phyloP scores from a whole-genome alignment of 35 echinoderm and acorn worm species.

The Apostichopus japonicus region DNA sequence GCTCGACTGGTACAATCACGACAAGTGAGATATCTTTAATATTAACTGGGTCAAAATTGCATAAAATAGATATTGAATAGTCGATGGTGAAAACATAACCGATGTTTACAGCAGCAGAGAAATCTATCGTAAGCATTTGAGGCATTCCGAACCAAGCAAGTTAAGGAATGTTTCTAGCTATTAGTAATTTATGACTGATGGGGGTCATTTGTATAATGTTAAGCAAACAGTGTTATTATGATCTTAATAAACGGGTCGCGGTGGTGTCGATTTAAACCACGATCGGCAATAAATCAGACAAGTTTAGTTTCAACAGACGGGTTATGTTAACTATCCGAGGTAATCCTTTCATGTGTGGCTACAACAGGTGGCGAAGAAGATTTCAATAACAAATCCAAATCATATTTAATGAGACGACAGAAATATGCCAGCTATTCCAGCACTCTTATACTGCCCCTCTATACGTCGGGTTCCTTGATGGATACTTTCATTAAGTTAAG shows the following conservation, averaged over 20 bases:
- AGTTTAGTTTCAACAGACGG: background rate
- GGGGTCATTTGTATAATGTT: slow-evolving; percentile 2
- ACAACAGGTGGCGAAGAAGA: slow-evolving; percentile 17
- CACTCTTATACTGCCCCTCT: too few species aligned
- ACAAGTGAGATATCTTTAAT: too few species aligned
- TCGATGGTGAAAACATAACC: too few species aligned
- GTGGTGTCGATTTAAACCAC: slow-evolving; percentile 18
- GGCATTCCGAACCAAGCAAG: background rate
- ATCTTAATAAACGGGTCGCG: background rate
- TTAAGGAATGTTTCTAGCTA: background rate
- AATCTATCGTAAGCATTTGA: background rate
- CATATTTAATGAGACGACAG: slow-evolving; percentile 10
- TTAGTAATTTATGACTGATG: background rate
- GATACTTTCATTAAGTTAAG: too few species aligned
- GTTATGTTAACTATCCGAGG: background rate
- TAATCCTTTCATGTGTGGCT: slow-evolving; percentile 2
- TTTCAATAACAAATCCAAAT: slow-evolving; percentile 1
- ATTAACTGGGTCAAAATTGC: too few species aligned
- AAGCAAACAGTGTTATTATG: slow-evolving; percentile 9
- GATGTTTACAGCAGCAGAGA: too few species aligned
- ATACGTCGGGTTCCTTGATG: too few species aligned
- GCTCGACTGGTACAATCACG: too few species aligned
- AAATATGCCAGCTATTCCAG: slow-evolving; percentile 9
- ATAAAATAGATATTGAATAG: too few species aligned
- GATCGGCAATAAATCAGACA: slow-evolving; percentile 6